Evolutionary conservation across 2,888 invertebrate species (phyloP).

Genomic region (Limnephilus rhombicus): DNA sequence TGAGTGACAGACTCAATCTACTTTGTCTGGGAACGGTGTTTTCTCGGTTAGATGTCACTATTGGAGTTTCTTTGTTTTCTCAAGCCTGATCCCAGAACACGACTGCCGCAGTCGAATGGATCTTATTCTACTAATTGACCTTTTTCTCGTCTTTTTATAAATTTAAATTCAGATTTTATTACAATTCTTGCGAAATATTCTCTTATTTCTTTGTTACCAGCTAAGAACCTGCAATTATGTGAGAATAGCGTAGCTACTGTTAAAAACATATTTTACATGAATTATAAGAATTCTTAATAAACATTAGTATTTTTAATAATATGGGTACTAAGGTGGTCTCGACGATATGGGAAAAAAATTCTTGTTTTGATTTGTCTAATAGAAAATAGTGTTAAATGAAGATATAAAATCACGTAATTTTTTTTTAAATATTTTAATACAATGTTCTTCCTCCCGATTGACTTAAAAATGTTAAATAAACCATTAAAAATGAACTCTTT

Average conservation of each 20-base stretch:
- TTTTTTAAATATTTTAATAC: no score
- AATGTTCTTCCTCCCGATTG: no score
- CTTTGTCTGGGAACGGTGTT: conserved; percentile 54
- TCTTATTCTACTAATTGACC: not conserved
- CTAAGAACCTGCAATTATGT: not conserved
- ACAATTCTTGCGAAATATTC: not conserved
- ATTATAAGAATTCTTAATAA: no score
- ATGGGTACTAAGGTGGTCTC: no score
- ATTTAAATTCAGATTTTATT: not conserved
- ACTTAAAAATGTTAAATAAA: no score
- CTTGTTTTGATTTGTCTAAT: no score
- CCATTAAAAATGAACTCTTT: no score
- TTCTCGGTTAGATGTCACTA: conserved; percentile 60
- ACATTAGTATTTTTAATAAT: no score
- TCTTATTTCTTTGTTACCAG: not conserved
- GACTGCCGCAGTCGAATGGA: not conserved
- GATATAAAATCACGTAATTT: no score
- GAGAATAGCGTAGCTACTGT: not conserved
- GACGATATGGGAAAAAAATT: no score
- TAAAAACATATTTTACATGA: no score
- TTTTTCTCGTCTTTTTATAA: not conserved
- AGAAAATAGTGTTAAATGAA: no score
- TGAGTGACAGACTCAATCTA: conserved; percentile 65
- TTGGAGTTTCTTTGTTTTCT: conserved; percentile 57
- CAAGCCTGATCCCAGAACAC: not conserved